Conservation (phyloP, 2,888 invertebrate species). For the Linhomoeus sp. region DNA sequence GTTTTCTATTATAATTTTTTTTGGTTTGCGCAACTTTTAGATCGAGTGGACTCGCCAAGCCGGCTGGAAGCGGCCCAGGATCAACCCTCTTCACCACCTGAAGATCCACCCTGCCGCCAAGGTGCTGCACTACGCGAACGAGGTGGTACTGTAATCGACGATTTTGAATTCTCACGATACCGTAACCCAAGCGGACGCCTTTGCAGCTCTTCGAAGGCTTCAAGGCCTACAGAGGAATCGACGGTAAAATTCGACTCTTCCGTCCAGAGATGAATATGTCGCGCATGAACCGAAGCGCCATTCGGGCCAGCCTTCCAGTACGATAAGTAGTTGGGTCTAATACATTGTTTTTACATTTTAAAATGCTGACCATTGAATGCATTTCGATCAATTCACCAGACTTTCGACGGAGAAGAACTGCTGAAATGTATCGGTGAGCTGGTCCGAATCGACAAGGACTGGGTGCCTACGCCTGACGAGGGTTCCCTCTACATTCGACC, state of each 20-base stretch:
- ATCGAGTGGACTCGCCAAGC: slow-evolving; percentile 50
- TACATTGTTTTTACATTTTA: too few relatives aligned
- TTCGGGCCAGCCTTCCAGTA: slow-evolving; percentile 59
- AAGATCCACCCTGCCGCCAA: slow-evolving; percentile 83
- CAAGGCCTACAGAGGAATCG: slow-evolving; percentile 81
- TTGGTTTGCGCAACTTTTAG: too few relatives aligned
- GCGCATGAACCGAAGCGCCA: slow-evolving; percentile 67
- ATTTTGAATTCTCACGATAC: too few relatives aligned
- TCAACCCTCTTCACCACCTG: slow-evolving; percentile 68
- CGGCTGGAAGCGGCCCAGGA: slow-evolving; percentile 80
- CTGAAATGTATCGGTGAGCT: slow-evolving; percentile 62
- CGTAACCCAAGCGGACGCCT: too few relatives aligned
- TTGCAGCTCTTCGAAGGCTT: slow-evolving; percentile 84
- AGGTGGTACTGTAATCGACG: slow-evolving; percentile 40
- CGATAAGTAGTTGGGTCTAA: too few relatives aligned
- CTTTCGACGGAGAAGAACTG: slow-evolving; percentile 65
- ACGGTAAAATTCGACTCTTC: slow-evolving; percentile 76
- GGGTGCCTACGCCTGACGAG: slow-evolving; percentile 70
- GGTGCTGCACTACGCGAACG: slow-evolving; percentile 85
- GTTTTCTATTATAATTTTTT: too few relatives aligned
- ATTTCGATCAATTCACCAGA: slow-evolving; percentile 29
- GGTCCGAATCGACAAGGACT: slow-evolving; percentile 77
- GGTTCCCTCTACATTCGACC: slow-evolving; percentile 88
- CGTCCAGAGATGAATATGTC: slow-evolving; percentile 85
- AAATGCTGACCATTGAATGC: too few relatives aligned